Evolutionary conservation across 2,888 invertebrate species (phyloP), one percentile per base, ranked within the genome.

Genomic region (Uloborus plumipes): DNA sequence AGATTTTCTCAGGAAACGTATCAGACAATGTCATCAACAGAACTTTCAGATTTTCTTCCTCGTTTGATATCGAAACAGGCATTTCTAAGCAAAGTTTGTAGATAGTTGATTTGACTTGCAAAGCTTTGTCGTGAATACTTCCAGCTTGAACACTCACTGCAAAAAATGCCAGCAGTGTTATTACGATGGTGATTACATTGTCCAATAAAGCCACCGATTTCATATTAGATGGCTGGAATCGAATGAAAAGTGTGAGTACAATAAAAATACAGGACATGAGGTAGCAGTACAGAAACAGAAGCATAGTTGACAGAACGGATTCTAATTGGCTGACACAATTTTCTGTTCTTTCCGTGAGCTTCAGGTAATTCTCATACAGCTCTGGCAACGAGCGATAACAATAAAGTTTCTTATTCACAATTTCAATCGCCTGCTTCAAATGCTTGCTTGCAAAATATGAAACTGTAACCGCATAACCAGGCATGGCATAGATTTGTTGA

Each of bases 221-320:
- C 15, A 53, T 13, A 13, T 13, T 16, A 11, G 31, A 47, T 15
- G 20, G 31, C 13, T 26, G 13, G 18, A 20, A 49, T 55, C 26
- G 67, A 4, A 74, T 47, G n/a, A 81, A n/a, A 14, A 75, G 16
- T 13, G 80, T 74, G 11, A 81, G 55, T 6, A 74, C 50, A 6
- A 81, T 81, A 47, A 81, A 81, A 18, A 81, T 81, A 47, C 62
- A 69, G 0, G 69, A 67, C 31, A 81, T 65, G 3, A 81, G 20
- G 14, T 74, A 70, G 11, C 26, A 70, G 16, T 65, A 81, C 0
- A 81, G 22, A n/a, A 69, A 18, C 7, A 70, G 16, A 1, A 81
- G 59, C 31, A 69, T n/a, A 1, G 31, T 16, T 0, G 80, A 81
- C 11, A 74, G 47, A 14, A 74, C 74, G 7, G 50, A 4, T 58